phyloP scores from a whole-genome alignment of 2,888 invertebrate species.

The Pandemis cinnamomeana region DNA sequence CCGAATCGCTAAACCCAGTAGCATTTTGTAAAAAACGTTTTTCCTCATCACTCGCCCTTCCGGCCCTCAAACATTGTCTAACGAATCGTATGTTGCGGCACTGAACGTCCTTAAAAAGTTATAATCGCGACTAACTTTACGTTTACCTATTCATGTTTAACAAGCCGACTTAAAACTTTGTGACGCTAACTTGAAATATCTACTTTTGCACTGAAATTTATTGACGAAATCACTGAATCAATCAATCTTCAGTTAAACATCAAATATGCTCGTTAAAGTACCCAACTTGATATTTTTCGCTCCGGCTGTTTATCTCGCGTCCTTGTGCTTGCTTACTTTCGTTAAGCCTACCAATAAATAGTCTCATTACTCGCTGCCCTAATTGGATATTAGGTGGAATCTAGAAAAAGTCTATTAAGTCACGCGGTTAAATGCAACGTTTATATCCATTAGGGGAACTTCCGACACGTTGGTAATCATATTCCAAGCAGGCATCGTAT shows the following conservation, averaged over 20 bases:
- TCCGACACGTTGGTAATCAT: constrained; percentile 79
- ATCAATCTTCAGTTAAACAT: not conserved
- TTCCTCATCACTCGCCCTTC: constrained; percentile 67
- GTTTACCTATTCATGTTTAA: constrained; percentile 21
- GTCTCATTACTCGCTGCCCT: constrained; percentile 25
- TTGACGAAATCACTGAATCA: constrained; percentile 2
- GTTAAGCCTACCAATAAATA: constrained; percentile 28
- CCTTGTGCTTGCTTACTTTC: constrained; percentile 19
- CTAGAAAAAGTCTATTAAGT: constrained; percentile 61
- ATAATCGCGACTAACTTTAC: constrained; percentile 21
- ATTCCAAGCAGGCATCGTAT: constrained; percentile 78
- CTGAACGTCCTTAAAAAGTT: constrained; percentile 31
- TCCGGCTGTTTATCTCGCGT: constrained; percentile 8
- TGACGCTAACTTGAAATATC: not conserved
- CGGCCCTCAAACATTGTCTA: constrained; percentile 58
- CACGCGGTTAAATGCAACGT: constrained; percentile 74
- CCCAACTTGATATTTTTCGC: constrained; percentile 7
- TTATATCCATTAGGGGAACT: constrained; percentile 81
- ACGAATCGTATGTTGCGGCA: constrained; percentile 50
- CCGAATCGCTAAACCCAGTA: constrained; percentile 57
- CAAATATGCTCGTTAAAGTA: not conserved
- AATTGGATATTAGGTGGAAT: constrained; percentile 37
- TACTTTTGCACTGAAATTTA: not conserved
- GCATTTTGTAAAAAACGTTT: constrained; percentile 63
- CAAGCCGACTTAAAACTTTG: constrained; percentile 18